phyloP scores from a whole-genome alignment of 2,888 invertebrate genomes.

The Diarsia brunnea region DNA sequence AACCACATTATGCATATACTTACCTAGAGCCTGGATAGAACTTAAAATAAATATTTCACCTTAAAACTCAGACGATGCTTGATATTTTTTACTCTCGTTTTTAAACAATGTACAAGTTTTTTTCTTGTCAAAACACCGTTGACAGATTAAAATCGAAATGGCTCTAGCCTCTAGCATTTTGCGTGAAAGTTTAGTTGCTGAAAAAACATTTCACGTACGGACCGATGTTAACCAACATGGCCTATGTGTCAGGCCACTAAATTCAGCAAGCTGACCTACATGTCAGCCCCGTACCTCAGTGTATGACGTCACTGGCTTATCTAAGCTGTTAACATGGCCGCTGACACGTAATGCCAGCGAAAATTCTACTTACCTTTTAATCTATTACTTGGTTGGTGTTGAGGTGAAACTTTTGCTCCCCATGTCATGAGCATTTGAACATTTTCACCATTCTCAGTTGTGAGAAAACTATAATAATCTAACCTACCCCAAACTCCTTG shows the following conservation, averaged over 20 bases:
- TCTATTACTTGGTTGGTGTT: conserved; percentile 36
- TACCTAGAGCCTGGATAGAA: not conserved
- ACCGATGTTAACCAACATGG: conserved; percentile 27
- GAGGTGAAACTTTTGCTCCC: not conserved
- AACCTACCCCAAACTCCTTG: not conserved
- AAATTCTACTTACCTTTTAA: conserved; percentile 58
- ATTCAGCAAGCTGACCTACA: conserved; percentile 54
- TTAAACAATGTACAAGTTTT: not conserved
- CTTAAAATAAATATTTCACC: not conserved
- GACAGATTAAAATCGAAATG: conserved; percentile 47
- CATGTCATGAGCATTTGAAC: not conserved
- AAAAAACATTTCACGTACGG: conserved; percentile 43
- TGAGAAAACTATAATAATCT: not conserved
- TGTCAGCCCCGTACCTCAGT: conserved; percentile 35
- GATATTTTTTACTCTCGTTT: not conserved
- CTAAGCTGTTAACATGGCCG: conserved; percentile 49
- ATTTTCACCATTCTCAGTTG: not conserved
- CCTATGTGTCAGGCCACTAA: conserved; percentile 28
- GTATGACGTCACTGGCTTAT: conserved; percentile 57
- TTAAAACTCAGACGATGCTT: not conserved
- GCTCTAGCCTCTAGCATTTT: conserved; percentile 18
- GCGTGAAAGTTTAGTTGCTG: conserved; percentile 23
- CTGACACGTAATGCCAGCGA: conserved; percentile 43
- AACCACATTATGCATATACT: not conserved
- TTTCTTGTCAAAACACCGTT: conserved; percentile 12